A percentile compares a stretch with the other conserved stretches of the same genome.
phyloP scores from a whole-genome alignment of 1,140 invertebrate species.

The Ditylenchus dipsaci region DNA sequence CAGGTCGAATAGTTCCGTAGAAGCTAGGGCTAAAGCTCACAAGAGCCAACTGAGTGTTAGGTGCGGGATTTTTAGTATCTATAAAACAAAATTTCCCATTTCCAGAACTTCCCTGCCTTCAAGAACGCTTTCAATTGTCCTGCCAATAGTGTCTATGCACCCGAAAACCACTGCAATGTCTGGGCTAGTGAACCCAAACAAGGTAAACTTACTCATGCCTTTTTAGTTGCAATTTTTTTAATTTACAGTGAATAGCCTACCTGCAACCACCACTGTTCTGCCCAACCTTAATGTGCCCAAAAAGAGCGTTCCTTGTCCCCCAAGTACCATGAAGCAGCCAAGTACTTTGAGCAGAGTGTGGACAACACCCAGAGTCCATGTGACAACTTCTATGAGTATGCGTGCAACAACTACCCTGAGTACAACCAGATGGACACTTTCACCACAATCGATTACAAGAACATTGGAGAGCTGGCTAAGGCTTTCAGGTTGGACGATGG shows the following conservation, averaged over 20 bases:
- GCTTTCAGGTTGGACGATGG: background rate
- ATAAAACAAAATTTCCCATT: background rate
- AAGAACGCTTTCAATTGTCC: slow-evolving; percentile 51
- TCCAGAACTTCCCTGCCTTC: slow-evolving; percentile 55
- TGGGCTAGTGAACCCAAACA: slow-evolving; percentile 31
- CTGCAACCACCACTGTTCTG: background rate
- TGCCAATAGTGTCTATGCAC: slow-evolving; percentile 31
- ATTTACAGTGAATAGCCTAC: slow-evolving; percentile 7
- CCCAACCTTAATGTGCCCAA: slow-evolving; percentile 7
- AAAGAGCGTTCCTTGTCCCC: background rate
- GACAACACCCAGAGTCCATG: slow-evolving; percentile 7
- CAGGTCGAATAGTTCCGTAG: no score
- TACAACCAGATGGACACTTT: background rate
- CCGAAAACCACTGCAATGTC: slow-evolving; percentile 47
- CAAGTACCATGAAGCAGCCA: slow-evolving; percentile 4
- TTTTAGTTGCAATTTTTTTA: background rate
- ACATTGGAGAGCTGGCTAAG: slow-evolving; percentile 3
- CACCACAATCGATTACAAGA: background rate
- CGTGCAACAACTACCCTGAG: slow-evolving; percentile 5
- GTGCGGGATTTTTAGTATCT: no score
- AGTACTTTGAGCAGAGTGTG: background rate
- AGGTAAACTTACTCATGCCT: background rate
- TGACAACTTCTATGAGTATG: slow-evolving; percentile 15
- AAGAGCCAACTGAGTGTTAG: no score
- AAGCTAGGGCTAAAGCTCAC: no score